Evolutionary conservation across 1,140 invertebrate species (phyloP).

Genomic region (Samia ricini): DNA sequence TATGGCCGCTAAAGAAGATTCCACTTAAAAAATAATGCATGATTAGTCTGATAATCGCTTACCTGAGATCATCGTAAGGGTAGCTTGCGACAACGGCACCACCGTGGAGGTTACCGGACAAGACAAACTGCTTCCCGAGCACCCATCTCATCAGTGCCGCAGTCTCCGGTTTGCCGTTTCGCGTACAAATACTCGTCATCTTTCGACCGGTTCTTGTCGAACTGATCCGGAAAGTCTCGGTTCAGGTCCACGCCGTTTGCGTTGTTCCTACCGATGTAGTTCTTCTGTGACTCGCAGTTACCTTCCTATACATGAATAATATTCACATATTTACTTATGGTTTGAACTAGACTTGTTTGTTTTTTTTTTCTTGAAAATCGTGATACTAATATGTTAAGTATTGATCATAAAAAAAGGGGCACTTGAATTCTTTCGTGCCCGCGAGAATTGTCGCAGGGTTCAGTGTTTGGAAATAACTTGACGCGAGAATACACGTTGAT

Average conservation of each 20-base stretch:
- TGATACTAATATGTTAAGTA: no score
- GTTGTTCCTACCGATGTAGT: slow-evolving; percentile 87
- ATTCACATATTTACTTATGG: no score
- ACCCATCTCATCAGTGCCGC: slow-evolving; percentile 94
- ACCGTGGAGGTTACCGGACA: slow-evolving; percentile 95
- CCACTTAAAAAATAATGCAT: no score
- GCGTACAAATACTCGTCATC: slow-evolving; percentile 54
- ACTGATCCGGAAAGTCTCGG: slow-evolving; percentile 93
- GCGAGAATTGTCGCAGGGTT: no score
- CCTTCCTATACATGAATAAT: not conserved
- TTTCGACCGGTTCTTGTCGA: slow-evolving; percentile 72
- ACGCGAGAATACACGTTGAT: no score
- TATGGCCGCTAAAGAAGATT: no score
- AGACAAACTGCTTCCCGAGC: slow-evolving; percentile 89
- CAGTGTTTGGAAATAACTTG: no score
- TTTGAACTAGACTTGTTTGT: no score
- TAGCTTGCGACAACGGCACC: slow-evolving; percentile 95
- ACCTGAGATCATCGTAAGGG: slow-evolving; percentile 91
- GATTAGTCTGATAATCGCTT: slow-evolving; percentile 46
- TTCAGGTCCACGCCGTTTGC: slow-evolving; percentile 90
- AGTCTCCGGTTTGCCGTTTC: slow-evolving; percentile 92
- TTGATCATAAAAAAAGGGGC: no score
- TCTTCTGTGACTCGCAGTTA: slow-evolving; percentile 82
- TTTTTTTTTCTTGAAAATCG: no score
- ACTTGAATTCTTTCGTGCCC: no score